Percentiles rank a stretch among this genome's conserved stretches.
phyloP scores from a whole-genome alignment of 1,140 invertebrate species.

The Aphis craccivora region DNA sequence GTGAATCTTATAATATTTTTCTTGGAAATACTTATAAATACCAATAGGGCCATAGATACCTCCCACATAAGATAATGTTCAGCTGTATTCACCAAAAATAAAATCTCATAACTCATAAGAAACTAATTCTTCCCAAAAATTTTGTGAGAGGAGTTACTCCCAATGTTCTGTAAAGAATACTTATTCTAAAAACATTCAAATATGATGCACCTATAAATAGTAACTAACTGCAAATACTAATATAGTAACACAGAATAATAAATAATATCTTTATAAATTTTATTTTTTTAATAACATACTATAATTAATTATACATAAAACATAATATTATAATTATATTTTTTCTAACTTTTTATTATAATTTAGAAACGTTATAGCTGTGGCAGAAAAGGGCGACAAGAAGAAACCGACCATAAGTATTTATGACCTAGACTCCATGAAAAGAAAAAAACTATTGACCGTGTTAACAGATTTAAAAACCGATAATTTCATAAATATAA shows the following conservation, averaged over 20 bases:
- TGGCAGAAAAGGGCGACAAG: slow-evolving; percentile 65
- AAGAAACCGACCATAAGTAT: slow-evolving; percentile 70
- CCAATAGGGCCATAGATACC: no score
- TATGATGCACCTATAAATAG: no score
- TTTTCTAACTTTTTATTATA: neutral
- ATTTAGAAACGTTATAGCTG: slow-evolving; percentile 68
- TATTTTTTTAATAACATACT: neutral
- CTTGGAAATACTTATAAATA: no score
- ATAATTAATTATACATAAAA: neutral
- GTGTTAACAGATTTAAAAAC: slow-evolving; percentile 67
- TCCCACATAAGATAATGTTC: no score
- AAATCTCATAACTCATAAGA: no score
- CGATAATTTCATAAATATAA: slow-evolving; percentile 73
- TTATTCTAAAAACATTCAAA: no score
- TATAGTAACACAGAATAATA: neutral
- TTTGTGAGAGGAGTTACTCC: no score
- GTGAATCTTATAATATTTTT: no score
- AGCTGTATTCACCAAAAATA: no score
- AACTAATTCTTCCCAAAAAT: no score
- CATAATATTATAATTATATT: neutral
- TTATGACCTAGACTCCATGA: slow-evolving; percentile 72
- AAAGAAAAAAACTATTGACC: slow-evolving; percentile 70
- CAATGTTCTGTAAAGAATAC: no score
- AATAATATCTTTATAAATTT: neutral
- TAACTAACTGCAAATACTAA: no score